A percentile compares a stretch with the other conserved stretches of the same genome.
phyloP scores from a whole-genome alignment of 2,888 invertebrate genomes.

The Leucophenga montana region DNA sequence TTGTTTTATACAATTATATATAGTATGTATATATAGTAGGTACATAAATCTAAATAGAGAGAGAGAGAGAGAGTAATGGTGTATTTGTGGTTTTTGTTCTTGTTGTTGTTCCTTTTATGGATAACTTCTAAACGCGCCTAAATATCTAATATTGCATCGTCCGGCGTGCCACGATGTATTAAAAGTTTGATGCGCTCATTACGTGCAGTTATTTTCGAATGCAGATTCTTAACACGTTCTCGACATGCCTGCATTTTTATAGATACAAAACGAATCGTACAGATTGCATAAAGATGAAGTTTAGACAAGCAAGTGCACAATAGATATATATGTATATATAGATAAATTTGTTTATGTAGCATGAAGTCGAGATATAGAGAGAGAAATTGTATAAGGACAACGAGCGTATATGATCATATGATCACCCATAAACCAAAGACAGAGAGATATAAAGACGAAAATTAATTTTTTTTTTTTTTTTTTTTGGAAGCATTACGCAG shows the following conservation, averaged over 20 bases:
- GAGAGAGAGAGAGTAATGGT: conserved; percentile 5
- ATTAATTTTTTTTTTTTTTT: neutral
- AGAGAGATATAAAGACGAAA: conserved; percentile 9
- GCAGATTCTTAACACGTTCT: conserved; percentile 88
- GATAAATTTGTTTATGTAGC: conserved; percentile 6
- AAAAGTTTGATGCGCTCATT: conserved; percentile 91
- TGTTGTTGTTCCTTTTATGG: neutral
- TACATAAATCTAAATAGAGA: neutral
- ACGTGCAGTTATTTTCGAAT: conserved; percentile 89
- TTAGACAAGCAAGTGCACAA: conserved; percentile 30
- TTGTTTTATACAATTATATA: conserved; percentile 2
- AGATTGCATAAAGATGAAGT: neutral
- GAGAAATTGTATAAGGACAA: neutral
- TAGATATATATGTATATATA: conserved; percentile 37
- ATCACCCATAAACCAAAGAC: conserved; percentile 44
- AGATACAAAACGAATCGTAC: neutral
- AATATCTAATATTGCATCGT: conserved; percentile 81
- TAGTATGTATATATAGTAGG: conserved; percentile 9
- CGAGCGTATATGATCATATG: conserved; percentile 41
- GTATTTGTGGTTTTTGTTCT: conserved; percentile 8
- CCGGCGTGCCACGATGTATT: conserved; percentile 89
- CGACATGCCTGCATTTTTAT: conserved; percentile 80
- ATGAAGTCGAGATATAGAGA: conserved; percentile 3
- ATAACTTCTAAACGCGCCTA: conserved; percentile 38
- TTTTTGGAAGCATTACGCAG: conserved; percentile 56